A percentile compares a stretch with the other conserved stretches of the same genome.
These are phyloP conservation scores for Lamellibrachia columna DNA, from an alignment of 2,888 invertebrate species.

Conservation along the genomic window DNA sequence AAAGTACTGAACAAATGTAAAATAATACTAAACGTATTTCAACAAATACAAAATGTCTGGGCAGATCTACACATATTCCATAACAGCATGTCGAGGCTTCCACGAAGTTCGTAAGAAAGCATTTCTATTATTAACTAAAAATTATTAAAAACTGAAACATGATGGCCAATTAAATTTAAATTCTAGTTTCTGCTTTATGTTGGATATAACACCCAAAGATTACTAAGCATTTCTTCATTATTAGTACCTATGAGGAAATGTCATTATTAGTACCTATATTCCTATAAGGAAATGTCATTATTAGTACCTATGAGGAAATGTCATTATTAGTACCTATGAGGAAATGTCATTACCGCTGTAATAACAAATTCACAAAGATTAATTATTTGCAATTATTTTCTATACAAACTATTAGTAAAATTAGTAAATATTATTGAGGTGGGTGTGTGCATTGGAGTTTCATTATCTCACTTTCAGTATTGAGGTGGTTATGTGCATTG, in stretches of 20 bases:
- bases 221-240: too few species aligned
- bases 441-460: neutral
- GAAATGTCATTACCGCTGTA: neutral
- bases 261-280: too few species aligned
- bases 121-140: neutral
- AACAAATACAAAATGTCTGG: neutral
- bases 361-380: constrained; percentile 8
- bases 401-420: neutral
- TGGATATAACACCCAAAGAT: too few species aligned
- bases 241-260: too few species aligned
- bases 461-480: neutral
- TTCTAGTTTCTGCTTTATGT: too few species aligned
- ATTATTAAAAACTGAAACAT: neutral
- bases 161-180: neutral
- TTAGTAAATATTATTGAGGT: neutral
- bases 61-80: neutral
- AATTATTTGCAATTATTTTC: neutral
- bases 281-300: too few species aligned
- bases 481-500: neutral
- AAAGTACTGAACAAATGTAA: neutral
- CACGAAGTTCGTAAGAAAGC: neutral
- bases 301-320: too few species aligned
- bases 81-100: neutral
- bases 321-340: too few species aligned
- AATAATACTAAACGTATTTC: neutral